These are phyloP conservation scores for Liodrosophila aerea DNA, from an alignment of 2,888 invertebrate genomes.

Conservation along the genomic window DNA sequence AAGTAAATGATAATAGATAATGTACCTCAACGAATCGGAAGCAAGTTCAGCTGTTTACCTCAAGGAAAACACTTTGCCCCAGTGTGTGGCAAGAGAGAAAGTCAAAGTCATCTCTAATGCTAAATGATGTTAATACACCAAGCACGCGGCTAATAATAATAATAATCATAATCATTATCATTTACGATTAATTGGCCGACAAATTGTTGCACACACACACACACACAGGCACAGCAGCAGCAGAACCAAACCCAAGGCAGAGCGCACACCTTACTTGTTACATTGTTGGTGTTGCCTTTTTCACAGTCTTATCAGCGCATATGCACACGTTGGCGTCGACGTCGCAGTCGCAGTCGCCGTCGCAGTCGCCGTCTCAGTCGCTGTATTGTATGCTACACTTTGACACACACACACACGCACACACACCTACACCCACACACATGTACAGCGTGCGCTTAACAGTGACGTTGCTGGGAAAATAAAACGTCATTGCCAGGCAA, in stretches of 20 bases:
- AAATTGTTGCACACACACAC: conserved; percentile 42
- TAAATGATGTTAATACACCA: too few species aligned
- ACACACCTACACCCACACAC: conserved; percentile 5
- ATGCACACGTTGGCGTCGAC: conserved; percentile 21
- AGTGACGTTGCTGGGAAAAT: conserved; percentile 41
- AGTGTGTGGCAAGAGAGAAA: too few species aligned
- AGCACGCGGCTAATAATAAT: too few species aligned
- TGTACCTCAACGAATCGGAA: too few species aligned
- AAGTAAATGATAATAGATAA: too few species aligned
- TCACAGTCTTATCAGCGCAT: conserved; percentile 41
- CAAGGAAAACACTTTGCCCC: too few species aligned
- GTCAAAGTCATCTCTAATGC: too few species aligned
- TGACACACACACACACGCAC: conserved; percentile 2
- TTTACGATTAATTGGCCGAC: conserved; percentile 39
- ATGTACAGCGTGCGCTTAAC: conserved; percentile 31
- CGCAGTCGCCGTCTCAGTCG: conserved; percentile 7
- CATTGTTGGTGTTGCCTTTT: conserved; percentile 33
- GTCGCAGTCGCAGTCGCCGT: conserved; percentile 8
- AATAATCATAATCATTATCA: conserved; percentile 21
- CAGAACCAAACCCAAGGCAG: conserved; percentile 1
- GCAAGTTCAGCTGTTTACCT: too few species aligned
- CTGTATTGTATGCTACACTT: conserved; percentile 52
- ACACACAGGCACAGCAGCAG: not conserved
- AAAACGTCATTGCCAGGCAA: conserved; percentile 55
- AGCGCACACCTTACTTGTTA: conserved; percentile 40